Percentiles rank a stretch among this genome's conserved stretches.
Conservation (phyloP, 2,113 vertebrate genomes). For the Centrocercus urophasianus region DNA sequence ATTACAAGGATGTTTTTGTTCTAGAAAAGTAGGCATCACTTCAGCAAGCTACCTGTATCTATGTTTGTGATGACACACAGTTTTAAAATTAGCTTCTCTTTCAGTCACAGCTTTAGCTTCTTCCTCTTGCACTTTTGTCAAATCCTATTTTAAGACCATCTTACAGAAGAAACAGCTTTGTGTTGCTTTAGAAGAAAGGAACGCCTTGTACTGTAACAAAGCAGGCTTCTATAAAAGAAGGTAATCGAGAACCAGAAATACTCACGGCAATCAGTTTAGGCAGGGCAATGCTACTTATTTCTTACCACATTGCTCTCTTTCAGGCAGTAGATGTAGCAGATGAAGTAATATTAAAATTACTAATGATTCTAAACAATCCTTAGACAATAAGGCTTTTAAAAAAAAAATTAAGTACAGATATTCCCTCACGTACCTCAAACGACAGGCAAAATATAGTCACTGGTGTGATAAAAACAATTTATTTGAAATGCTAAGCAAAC, state of each 20-base stretch:
- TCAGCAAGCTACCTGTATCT: neutral
- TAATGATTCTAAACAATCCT: rapidly evolving
- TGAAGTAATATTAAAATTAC: rapidly evolving
- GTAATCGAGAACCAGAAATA: rapidly evolving
- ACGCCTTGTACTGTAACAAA: neutral
- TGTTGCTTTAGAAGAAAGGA: neutral
- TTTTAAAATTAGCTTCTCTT: neutral
- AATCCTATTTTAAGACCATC: neutral
- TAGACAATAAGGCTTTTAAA: neutral
- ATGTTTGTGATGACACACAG: neutral
- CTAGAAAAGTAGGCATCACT: neutral
- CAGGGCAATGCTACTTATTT: rapidly evolving
- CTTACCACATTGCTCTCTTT: rapidly evolving
- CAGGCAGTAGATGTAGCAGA: rapidly evolving
- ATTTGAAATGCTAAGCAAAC: neutral
- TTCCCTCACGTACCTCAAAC: neutral
- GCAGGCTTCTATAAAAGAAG: neutral
- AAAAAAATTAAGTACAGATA: neutral
- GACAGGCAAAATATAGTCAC: neutral
- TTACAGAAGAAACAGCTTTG: neutral
- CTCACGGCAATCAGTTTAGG: rapidly evolving
- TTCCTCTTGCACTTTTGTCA: neutral
- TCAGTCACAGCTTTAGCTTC: neutral
- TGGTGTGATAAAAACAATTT: too few relatives aligned
- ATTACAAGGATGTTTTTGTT: neutral